Percentiles rank a stretch among this genome's conserved stretches.
phyloP scores from a whole-genome alignment of 2,113 vertebrate species.

The Callipepla squamata region DNA sequence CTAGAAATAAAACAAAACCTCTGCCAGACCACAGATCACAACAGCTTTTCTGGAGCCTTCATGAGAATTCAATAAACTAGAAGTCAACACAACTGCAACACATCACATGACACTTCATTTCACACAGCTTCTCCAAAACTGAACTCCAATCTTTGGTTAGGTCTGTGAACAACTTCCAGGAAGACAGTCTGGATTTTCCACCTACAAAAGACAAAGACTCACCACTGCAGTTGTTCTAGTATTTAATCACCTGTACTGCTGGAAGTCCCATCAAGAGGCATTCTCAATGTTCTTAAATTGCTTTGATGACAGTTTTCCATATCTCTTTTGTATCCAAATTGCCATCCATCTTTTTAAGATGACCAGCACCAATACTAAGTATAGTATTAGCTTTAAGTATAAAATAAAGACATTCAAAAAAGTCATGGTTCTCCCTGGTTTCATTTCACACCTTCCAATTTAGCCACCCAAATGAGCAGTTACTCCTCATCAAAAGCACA shows the following conservation, averaged over 20 bases:
- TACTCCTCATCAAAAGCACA: background rate
- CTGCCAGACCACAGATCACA: background rate
- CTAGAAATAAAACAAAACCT: too few species aligned
- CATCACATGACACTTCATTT: background rate
- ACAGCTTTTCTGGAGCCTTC: background rate
- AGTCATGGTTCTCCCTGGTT: background rate
- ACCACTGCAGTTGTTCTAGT: background rate
- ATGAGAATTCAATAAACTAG: background rate
- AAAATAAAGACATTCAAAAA: background rate
- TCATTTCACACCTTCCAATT: background rate
- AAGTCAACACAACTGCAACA: background rate
- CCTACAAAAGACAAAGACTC: background rate
- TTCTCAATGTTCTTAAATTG: background rate
- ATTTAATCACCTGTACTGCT: background rate
- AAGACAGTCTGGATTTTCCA: background rate
- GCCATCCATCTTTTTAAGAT: background rate
- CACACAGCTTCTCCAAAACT: background rate
- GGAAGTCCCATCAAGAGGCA: background rate
- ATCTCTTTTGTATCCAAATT: background rate
- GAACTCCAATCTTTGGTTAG: background rate
- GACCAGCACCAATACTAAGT: background rate
- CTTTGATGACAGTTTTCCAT: background rate
- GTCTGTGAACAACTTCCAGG: background rate
- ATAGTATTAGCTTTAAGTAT: background rate
- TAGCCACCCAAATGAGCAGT: background rate